Percentiles rank a stretch among this genome's conserved stretches.
Conservation (phyloP, 2,888 invertebrate genomes). For the Rotaria socialis region DNA sequence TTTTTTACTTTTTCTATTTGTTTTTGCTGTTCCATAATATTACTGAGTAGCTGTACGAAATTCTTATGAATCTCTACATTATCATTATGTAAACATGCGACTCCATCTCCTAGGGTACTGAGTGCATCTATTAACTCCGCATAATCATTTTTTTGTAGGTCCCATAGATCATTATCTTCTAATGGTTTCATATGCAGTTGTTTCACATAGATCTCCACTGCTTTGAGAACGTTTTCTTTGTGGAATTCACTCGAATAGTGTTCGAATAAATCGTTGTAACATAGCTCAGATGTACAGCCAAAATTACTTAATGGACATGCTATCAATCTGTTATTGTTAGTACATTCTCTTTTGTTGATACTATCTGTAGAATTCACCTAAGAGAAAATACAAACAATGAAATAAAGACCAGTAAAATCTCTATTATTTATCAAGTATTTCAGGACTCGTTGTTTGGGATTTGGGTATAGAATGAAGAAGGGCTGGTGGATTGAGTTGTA, state of each 20-base stretch:
- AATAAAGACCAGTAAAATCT: no score
- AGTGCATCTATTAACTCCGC: background rate
- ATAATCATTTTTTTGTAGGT: background rate
- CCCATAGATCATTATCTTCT: background rate
- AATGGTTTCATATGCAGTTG: background rate
- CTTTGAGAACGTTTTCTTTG: background rate
- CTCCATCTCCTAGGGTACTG: background rate
- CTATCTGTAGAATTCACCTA: background rate
- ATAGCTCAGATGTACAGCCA: background rate
- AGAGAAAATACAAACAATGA: background rate
- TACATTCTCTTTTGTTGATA: background rate
- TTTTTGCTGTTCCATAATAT: background rate
- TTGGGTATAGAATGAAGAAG: no score
- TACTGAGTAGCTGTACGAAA: background rate
- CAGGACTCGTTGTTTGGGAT: no score
- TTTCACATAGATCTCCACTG: background rate
- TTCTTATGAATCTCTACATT: background rate
- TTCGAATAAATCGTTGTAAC: background rate
- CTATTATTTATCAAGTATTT: no score
- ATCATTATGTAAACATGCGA: background rate
- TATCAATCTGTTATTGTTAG: no score
- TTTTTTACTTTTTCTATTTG: background rate
- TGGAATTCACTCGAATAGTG: background rate
- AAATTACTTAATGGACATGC: background rate
- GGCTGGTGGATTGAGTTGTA: no score